A percentile compares a stretch with the other conserved stretches of the same genome.
phyloP scores from a whole-genome alignment of 2,113 vertebrate species.

The Thalassoma bifasciatum region DNA sequence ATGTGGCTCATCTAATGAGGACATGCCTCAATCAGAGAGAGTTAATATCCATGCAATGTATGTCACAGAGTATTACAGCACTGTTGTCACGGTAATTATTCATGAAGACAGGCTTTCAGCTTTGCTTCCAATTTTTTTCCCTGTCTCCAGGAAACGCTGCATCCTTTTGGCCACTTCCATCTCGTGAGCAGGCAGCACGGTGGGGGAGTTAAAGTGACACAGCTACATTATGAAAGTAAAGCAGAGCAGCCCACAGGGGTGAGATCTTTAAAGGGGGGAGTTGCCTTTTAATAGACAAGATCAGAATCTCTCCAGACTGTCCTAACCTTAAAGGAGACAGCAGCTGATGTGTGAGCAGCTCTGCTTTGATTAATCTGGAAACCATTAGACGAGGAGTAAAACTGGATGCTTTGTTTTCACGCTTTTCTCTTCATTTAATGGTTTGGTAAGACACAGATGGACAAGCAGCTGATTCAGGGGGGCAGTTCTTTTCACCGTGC shows the following conservation, averaged over 20 bases:
- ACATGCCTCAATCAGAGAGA: conserved; percentile 32
- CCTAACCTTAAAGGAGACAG: conserved; percentile 23
- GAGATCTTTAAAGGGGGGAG: conserved; percentile 58
- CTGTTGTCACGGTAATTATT: conserved; percentile 52
- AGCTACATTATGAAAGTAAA: conserved; percentile 69
- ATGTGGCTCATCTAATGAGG: conserved; percentile 21
- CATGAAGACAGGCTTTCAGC: conserved; percentile 14
- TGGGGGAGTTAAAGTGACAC: conserved; percentile 76
- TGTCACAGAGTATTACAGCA: conserved; percentile 28
- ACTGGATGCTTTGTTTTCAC: conserved; percentile 22
- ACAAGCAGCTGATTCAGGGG: conserved; percentile 69
- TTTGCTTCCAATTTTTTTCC: conserved; percentile 21
- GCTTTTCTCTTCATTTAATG: conserved; percentile 10
- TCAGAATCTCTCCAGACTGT: conserved; percentile 38
- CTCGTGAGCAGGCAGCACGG: conserved; percentile 15
- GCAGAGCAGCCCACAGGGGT: conserved; percentile 74
- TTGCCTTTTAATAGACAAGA: conserved; percentile 58
- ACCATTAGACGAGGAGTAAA: not conserved
- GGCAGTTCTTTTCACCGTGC: conserved; percentile 31
- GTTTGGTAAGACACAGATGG: conserved; percentile 62
- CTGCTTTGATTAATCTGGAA: conserved; percentile 9
- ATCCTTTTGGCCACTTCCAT: conserved; percentile 49
- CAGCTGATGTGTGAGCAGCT: conserved; percentile 8
- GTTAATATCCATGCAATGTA: conserved; percentile 27
- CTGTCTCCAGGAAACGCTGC: conserved; percentile 48